These are phyloP conservation scores for Microcaecilia unicolor DNA, from an alignment of 2,797 vertebrate genomes.

Conservation along the genomic window DNA sequence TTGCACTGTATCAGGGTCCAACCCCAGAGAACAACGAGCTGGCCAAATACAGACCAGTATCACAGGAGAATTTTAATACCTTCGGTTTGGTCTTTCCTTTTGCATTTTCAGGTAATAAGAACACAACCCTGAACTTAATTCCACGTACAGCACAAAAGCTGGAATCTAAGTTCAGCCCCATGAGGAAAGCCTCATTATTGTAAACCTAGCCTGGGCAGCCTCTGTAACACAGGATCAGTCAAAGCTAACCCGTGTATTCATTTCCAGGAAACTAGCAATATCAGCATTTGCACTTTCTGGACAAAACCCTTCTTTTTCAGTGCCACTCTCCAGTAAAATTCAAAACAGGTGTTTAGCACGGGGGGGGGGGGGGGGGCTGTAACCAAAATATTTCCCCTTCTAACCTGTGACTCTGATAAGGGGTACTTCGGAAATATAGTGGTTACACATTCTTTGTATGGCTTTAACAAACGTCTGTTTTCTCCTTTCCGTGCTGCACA, in stretches of 20 bases:
- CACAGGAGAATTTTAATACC: neutral
- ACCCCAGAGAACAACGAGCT: too few species aligned
- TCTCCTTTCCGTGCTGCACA: slow-evolving; percentile 63
- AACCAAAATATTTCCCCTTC: slow-evolving; percentile 70
- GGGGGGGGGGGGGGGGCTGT: slow-evolving; percentile 65
- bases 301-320: slow-evolving; percentile 18
- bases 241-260: slow-evolving; percentile 1
- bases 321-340: slow-evolving; percentile 67
- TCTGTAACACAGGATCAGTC: neutral
- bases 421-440: slow-evolving; percentile 76
- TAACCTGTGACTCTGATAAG: slow-evolving; percentile 73
- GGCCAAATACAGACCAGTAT: too few species aligned
- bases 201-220: neutral
- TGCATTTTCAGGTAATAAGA: neutral
- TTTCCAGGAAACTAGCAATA: slow-evolving; percentile 7
- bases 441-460: slow-evolving; percentile 63
- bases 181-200: neutral
- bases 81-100: too few species aligned
- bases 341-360: slow-evolving; percentile 76
- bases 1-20: too few species aligned
- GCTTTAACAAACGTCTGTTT: slow-evolving; percentile 59
- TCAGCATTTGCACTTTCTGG: slow-evolving; percentile 7
- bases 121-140: neutral
- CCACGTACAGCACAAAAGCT: neutral
- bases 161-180: neutral